Evolutionary conservation across 1,140 invertebrate species (phyloP), one percentile per base, ranked within the genome.

Genomic region (Laupala kohalensis): DNA sequence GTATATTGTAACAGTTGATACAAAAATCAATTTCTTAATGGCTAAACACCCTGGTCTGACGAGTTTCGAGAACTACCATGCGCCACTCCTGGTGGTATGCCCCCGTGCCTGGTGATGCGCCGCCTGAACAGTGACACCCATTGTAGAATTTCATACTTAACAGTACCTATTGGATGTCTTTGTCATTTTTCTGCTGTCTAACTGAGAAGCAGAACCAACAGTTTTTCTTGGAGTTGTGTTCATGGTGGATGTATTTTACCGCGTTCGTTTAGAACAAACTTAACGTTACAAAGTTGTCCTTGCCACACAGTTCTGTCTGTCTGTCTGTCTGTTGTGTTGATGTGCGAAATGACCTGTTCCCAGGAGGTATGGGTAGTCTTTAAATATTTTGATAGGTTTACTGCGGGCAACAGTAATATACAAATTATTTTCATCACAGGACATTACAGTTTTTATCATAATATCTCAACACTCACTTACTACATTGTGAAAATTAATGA

Each of bases 71-170:
- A 53, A 53, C 37, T 19, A 13, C 37, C 19, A 19, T 19, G 37
- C 9, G 37, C 37, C 19, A 53, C 1, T 53, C 9, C 37, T 53
- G 9, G 37, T 53, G 9, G 4, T 53, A 19, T 13, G 19, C 37
- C n/a, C 9, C 37, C 19, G 37, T 13, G 37, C 37, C 19, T 53
- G 37, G 37, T 53, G 37, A 53, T 53, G 37, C 9, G 37, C 37
- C 19, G 37, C 37, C 37, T 53, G 37, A 19, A 53, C 37, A 53
- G 37, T 53, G 37, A 53, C 6, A 24, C 37, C 69, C 27, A 25
- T 24, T 27, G 69, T 69, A 70, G 53, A 70, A 70, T 70, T 70
- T 70, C 69, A 69, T 69, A 69, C 69, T 53, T 69, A 67, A 64
- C 69, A 70, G 69, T 70, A 70, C 29, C 53, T 29, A 69, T n/a